Conservation (phyloP, 92 coral and sea anemone species). For the Parazoanthus swiftii region DNA sequence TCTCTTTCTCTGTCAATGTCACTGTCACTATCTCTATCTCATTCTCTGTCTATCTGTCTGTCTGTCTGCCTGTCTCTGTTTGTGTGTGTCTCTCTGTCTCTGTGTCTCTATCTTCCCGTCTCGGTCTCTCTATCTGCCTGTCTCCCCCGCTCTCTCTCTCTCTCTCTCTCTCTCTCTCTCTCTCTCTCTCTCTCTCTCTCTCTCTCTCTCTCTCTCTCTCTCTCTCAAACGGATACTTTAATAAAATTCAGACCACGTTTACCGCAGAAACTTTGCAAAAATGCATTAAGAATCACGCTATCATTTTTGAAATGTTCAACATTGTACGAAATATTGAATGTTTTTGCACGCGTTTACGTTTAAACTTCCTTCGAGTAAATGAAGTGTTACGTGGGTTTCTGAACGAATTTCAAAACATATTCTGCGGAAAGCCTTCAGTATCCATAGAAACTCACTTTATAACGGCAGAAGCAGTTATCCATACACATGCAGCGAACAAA, state of each 20-base stretch:
- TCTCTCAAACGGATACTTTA: neutral
- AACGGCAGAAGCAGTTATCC: neutral
- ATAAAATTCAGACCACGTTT: neutral
- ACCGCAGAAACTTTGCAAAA: neutral
- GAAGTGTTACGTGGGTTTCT: neutral
- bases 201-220: no score
- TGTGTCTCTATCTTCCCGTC: no score
- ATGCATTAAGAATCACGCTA: neutral
- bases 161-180: no score
- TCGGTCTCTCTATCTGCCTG: no score
- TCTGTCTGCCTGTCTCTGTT: no score
- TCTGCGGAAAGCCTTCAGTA: neutral
- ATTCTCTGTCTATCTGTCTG: no score
- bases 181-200: no score
- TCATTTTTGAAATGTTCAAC: no score
- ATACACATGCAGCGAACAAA: constrained; percentile 8
- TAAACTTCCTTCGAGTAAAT: neutral
- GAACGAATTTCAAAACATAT: neutral
- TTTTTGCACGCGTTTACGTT: neutral
- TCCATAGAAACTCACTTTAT: constrained; percentile 10
- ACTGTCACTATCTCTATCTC: no score
- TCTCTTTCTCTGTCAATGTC: no score
- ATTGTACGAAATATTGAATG: neutral
- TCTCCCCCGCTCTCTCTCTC: no score
- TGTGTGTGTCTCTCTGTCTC: no score